Conservation (phyloP, 2,113 vertebrate genomes). For the Bufo gargarizans region DNA sequence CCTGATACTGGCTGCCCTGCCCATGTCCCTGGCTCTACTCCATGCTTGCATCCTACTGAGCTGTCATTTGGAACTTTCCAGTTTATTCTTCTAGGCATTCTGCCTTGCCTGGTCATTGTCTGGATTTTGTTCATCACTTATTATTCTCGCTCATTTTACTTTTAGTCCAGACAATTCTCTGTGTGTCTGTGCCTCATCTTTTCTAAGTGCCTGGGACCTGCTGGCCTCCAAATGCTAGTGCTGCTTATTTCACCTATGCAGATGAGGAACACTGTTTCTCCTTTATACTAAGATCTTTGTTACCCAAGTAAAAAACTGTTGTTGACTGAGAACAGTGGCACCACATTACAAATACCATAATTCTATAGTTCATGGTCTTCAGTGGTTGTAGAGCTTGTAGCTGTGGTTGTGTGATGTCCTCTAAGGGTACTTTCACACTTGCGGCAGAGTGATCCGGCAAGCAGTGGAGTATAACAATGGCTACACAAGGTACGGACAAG, state of each 20-base stretch:
- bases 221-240: not conserved
- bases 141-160: not conserved
- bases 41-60: not conserved
- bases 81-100: not conserved
- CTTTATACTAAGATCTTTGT: too few species aligned
- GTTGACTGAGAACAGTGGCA: too few species aligned
- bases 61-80: not conserved
- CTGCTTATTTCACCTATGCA: not conserved
- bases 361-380: too few species aligned
- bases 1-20: not conserved
- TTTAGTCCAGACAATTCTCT: not conserved
- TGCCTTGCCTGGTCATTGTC: not conserved
- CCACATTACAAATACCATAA: too few species aligned
- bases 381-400: too few species aligned
- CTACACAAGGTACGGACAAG: too few species aligned
- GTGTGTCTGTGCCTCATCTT: not conserved
- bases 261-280: not conserved
- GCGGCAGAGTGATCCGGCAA: too few species aligned
- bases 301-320: too few species aligned
- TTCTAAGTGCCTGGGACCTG: not conserved
- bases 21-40: not conserved
- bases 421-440: too few species aligned
- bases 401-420: too few species aligned
- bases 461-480: too few species aligned
- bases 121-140: not conserved